A percentile compares a stretch with the other conserved stretches of the same genome.
Conservation (phyloP, 1,140 invertebrate species). For the Eumeta japonica region DNA sequence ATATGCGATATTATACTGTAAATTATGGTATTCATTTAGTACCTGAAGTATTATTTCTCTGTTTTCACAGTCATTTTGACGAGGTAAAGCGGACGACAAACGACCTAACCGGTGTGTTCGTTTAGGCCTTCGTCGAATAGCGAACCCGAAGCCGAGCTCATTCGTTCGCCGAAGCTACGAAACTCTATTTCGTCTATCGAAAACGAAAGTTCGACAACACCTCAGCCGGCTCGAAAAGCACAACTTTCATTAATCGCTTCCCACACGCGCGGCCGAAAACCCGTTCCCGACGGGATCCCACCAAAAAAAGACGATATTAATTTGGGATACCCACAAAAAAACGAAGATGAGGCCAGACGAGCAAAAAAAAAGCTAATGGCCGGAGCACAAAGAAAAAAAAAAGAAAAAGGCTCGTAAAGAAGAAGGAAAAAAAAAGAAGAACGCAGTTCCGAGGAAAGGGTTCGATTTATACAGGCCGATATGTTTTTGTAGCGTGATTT, state of each 20-base stretch:
- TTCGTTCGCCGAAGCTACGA: no score
- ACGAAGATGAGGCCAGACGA: constrained; percentile 42
- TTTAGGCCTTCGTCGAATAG: background rate
- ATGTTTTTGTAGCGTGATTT: no score
- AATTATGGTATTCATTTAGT: no score
- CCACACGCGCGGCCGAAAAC: constrained; percentile 32
- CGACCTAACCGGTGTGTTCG: background rate
- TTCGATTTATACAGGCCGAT: constrained; percentile 38
- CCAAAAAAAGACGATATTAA: constrained; percentile 52
- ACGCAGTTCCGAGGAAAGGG: constrained; percentile 35
- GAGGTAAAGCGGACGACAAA: background rate
- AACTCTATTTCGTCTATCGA: no score
- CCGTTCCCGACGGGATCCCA: constrained; percentile 35
- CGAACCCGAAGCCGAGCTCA: constrained; percentile 15
- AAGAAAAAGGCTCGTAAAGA: constrained; percentile 44
- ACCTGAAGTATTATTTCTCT: no score
- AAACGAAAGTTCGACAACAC: constrained; percentile 37
- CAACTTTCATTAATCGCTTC: constrained; percentile 52
- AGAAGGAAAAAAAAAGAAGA: constrained; percentile 30
- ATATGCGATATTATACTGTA: no score
- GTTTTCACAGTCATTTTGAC: no score
- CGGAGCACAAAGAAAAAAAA: no score
- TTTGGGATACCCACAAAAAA: constrained; percentile 55
- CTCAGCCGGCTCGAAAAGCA: constrained; percentile 22
- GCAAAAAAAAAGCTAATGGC: constrained; percentile 53